phyloP scores from a whole-genome alignment of 2,113 vertebrate genomes.

The Megalops atlanticus region DNA sequence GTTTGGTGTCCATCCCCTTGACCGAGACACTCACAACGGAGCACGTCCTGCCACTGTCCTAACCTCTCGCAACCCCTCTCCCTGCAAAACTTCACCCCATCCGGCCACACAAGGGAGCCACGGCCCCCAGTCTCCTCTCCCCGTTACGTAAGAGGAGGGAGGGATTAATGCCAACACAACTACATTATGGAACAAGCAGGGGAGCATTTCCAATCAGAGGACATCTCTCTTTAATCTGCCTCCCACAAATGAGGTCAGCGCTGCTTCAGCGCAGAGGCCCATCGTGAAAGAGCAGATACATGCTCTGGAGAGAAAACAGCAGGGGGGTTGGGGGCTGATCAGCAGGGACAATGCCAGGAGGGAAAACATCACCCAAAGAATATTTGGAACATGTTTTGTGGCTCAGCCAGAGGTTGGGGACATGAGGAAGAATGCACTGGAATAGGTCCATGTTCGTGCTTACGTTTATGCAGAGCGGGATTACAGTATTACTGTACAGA shows the following conservation, averaged over 20 bases:
- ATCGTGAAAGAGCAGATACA: neutral
- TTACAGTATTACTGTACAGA: neutral
- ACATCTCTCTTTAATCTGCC: neutral
- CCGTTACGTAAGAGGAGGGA: neutral
- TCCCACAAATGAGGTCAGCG: neutral
- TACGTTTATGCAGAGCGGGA: neutral
- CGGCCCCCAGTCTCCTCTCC: neutral
- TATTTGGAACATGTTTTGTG: neutral
- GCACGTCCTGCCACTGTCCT: neutral
- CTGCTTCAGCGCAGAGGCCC: neutral
- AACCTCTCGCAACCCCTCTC: neutral
- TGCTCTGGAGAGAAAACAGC: no score
- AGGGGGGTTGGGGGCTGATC: no score
- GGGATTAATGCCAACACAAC: neutral
- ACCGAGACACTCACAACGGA: no score
- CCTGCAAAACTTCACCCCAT: neutral
- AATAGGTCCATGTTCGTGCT: neutral
- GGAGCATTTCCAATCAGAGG: neutral
- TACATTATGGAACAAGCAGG: neutral
- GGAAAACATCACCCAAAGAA: neutral
- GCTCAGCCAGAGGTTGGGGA: neutral
- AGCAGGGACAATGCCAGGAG: neutral
- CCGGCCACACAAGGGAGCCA: neutral
- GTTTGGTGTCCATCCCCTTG: no score
- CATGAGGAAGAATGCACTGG: neutral